Evolutionary conservation across 2,888 invertebrate species (phyloP), one percentile per base, ranked within the genome.

Genomic region (Cylloceria caligata): DNA sequence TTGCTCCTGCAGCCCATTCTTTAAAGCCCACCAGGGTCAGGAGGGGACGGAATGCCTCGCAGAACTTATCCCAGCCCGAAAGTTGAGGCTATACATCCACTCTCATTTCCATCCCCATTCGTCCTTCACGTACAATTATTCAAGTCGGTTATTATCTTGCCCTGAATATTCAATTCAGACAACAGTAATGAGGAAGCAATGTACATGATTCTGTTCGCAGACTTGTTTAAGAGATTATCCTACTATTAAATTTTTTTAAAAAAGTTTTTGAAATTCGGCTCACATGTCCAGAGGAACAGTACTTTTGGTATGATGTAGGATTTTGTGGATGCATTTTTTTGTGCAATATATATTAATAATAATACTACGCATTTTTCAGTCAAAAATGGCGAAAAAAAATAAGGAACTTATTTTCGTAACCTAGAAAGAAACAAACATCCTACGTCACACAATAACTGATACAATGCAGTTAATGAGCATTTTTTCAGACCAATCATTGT

Each of bases 31-130:
- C 16, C 19, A 21, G 42, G 6, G 47, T 42, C 6, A 34, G 9
- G 16, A 19, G 65, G 64, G 11, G 42, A 36, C 42, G 19, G 55
- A 73, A 39, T 42, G 62, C 27, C 52, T 36, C 16, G 62, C 36
- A n/a, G 47, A 81, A 80, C 73, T 62, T 34, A 34, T 76, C 42
- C 52, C 4, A 36, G 30, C 42, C 49, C 62, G 11, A 42, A 67
- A 71, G 47, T 80, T 75, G 42, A n/a, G 47, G 71, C 45, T 19
- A 60, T 24, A 16, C 34, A n/a, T 57, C 16, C 27, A 21, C 47
- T 34, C 45, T 60, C 60, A 42, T 76, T 76, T 60, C 60, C 60
- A 9, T 16, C 16, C 57, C 13, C 16, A 24, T 55, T n/a, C 21
- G n/a, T 52, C 60, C 19, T 49, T 34, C 30, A 4, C 16, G n/a